A percentile compares a stretch with the other conserved stretches of the same genome.
phyloP scores from a whole-genome alignment of 2,797 vertebrate genomes.

The Sebastes hubbsi region DNA sequence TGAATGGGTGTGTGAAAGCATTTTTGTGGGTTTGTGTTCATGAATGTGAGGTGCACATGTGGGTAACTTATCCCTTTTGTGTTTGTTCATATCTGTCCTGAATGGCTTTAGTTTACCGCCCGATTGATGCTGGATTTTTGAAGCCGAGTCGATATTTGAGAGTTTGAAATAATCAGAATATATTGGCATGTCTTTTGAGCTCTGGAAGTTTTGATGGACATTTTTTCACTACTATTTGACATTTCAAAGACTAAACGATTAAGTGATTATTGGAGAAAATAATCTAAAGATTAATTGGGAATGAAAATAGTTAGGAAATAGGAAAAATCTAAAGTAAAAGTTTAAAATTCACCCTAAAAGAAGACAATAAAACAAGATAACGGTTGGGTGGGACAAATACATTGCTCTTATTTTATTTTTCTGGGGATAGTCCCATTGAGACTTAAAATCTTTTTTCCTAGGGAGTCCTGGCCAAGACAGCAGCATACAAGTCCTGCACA shows the following conservation, averaged over 20 bases:
- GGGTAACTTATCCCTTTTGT: background rate
- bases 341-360: background rate
- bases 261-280: background rate
- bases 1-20: background rate
- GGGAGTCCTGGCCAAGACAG: background rate
- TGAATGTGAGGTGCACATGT: background rate
- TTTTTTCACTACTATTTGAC: background rate
- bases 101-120: background rate
- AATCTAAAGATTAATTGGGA: background rate
- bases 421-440: too few species aligned
- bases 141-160: background rate
- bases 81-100: background rate
- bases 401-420: too few species aligned
- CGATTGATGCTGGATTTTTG: rapidly evolving
- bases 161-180: background rate
- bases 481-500: too few species aligned
- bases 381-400: too few species aligned
- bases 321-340: background rate
- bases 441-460: too few species aligned
- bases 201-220: background rate
- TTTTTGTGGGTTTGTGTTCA: background rate
- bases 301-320: too few species aligned
- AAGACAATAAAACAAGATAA: background rate
- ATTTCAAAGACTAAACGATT: background rate
- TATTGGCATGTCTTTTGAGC: background rate